Evolutionary conservation across 2,797 vertebrate species (phyloP).

Genomic region (Florisuga fusca): DNA sequence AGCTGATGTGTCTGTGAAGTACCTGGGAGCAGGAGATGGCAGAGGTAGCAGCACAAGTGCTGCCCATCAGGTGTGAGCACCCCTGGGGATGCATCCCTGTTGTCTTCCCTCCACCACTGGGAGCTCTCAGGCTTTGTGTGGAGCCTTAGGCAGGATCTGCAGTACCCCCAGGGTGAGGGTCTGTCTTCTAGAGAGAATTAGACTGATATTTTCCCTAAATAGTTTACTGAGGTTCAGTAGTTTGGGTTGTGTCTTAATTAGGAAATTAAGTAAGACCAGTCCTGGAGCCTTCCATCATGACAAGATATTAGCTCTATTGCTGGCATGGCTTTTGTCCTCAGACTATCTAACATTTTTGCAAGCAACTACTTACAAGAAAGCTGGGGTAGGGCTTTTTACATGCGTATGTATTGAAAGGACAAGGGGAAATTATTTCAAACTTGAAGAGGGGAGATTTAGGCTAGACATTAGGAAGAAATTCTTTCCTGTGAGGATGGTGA

Average conservation of each 20-base stretch:
- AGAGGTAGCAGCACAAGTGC: neutral
- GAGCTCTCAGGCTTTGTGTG: neutral
- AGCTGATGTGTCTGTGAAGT: neutral
- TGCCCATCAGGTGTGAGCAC: accelerated
- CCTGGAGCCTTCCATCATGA: neutral
- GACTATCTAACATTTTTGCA: neutral
- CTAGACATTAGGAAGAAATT: no score
- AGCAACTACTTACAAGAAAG: neutral
- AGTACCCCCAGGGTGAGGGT: neutral
- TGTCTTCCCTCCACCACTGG: neutral
- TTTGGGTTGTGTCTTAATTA: neutral
- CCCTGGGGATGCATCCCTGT: neutral
- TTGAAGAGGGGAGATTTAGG: no score
- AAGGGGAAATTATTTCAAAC: no score
- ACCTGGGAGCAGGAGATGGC: neutral
- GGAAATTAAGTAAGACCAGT: neutral
- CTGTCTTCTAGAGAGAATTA: neutral
- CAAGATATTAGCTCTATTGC: neutral
- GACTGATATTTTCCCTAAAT: neutral
- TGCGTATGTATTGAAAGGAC: no score
- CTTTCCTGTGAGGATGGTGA: no score
- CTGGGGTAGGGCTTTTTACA: no score
- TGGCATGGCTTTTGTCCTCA: neutral
- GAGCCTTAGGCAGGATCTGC: neutral
- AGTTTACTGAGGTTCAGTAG: neutral